phyloP scores from a whole-genome alignment of 2,888 invertebrate species.

The Atrina japonica region DNA sequence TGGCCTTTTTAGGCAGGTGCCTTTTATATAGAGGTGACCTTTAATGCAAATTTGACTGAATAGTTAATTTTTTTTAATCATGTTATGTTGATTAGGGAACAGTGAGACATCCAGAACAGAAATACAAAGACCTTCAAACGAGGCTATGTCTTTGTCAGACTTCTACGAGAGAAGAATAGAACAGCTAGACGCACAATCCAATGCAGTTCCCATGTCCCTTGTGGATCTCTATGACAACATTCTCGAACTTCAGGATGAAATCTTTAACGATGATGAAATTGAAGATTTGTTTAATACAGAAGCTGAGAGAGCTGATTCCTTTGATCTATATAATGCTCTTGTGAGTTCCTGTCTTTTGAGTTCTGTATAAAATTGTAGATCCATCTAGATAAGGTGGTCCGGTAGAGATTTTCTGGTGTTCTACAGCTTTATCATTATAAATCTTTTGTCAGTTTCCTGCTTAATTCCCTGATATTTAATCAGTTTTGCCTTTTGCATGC shows the following conservation, averaged over 20 bases:
- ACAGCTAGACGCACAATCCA: constrained; percentile 76
- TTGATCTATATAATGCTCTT: constrained; percentile 41
- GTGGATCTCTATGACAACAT: constrained; percentile 74
- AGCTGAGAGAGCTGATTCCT: constrained; percentile 30
- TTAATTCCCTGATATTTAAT: too few species aligned
- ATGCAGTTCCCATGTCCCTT: constrained; percentile 74
- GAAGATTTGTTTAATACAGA: constrained; percentile 35
- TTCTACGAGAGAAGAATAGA: constrained; percentile 43
- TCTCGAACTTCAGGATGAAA: constrained; percentile 75
- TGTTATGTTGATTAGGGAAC: constrained; percentile 2
- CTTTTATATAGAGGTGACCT: too few species aligned
- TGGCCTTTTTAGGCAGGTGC: too few species aligned
- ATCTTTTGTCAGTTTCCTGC: too few species aligned
- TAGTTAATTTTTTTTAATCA: too few species aligned
- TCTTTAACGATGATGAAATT: constrained; percentile 70
- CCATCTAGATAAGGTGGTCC: too few species aligned
- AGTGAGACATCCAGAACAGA: constrained; percentile 46
- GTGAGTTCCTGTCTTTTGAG: constrained; percentile 25
- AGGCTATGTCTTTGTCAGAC: constrained; percentile 34
- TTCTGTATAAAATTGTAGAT: too few species aligned
- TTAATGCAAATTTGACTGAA: too few species aligned
- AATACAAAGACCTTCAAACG: constrained; percentile 30
- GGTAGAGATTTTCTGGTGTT: too few species aligned
- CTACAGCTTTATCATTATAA: too few species aligned
- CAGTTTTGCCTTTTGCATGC: too few species aligned